Percentiles rank a stretch among this genome's conserved stretches.
phyloP scores from a whole-genome alignment of 2,797 vertebrate genomes.

The Semaprochilodus insignis region DNA sequence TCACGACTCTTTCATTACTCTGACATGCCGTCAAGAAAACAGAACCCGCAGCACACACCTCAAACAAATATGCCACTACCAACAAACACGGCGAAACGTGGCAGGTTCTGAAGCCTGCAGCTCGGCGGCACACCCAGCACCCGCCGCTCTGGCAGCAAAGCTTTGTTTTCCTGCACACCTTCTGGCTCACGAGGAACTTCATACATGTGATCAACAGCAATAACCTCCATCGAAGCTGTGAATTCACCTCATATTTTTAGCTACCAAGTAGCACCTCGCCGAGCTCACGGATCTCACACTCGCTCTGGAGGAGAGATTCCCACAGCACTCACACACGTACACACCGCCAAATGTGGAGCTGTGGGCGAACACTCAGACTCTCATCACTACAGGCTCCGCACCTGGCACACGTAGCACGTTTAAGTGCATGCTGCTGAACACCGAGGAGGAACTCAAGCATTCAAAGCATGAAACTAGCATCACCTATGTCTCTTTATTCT shows the following conservation, averaged over 20 bases:
- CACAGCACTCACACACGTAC: constrained; percentile 14
- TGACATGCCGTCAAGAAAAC: neutral
- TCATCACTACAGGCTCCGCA: constrained; percentile 36
- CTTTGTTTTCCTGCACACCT: constrained; percentile 37
- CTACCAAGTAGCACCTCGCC: constrained; percentile 53
- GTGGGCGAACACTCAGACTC: neutral
- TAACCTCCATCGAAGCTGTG: constrained; percentile 48
- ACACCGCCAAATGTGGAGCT: neutral
- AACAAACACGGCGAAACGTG: neutral
- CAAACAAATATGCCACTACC: neutral
- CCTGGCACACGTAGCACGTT: constrained; percentile 26
- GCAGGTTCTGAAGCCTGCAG: neutral
- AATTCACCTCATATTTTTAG: constrained; percentile 57
- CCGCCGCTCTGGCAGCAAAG: constrained; percentile 25
- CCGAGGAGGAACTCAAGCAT: neutral
- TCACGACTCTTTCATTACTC: neutral
- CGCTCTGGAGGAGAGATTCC: constrained; percentile 56
- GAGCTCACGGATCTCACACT: constrained; percentile 41
- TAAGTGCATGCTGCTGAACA: neutral
- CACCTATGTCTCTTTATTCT: neutral
- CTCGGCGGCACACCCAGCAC: constrained; percentile 44
- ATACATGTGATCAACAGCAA: constrained; percentile 32
- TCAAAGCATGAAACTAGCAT: neutral
- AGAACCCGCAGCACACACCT: neutral
- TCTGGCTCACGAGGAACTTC: constrained; percentile 40